Conservation (phyloP, 2,888 invertebrate species). For the Drosophila melanosoma region DNA sequence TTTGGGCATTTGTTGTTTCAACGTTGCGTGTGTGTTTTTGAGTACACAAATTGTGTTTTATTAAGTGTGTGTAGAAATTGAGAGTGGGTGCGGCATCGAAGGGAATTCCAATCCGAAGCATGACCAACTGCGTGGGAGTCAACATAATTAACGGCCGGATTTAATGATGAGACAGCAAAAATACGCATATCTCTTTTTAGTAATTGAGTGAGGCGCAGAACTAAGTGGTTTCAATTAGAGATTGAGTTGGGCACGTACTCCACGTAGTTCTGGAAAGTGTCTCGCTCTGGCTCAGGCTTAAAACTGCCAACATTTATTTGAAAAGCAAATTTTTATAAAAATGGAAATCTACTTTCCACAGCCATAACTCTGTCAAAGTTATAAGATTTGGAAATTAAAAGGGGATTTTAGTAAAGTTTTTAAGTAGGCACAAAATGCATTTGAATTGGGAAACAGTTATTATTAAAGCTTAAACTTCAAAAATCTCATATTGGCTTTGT, state of each 20-base stretch:
- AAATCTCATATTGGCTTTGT: background rate
- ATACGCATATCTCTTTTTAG: slow-evolving; percentile 32
- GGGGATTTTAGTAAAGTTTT: too few relatives aligned
- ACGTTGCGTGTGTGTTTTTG: slow-evolving; percentile 14
- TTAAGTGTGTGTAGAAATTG: slow-evolving; percentile 13
- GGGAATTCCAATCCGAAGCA: slow-evolving; percentile 33
- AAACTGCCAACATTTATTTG: slow-evolving; percentile 6
- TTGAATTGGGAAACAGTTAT: too few relatives aligned
- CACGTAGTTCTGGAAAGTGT: background rate
- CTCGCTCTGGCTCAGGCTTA: slow-evolving; percentile 20
- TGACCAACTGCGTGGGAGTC: slow-evolving; percentile 6
- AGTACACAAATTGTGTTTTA: slow-evolving; percentile 29
- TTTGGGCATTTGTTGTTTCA: slow-evolving; percentile 14
- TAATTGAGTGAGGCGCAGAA: slow-evolving; percentile 84
- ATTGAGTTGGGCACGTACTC: slow-evolving; percentile 72
- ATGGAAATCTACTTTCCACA: background rate
- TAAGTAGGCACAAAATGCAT: too few relatives aligned
- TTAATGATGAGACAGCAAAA: slow-evolving; percentile 22
- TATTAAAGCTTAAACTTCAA: too few relatives aligned
- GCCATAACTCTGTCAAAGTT: background rate
- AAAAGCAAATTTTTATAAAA: slow-evolving; percentile 6
- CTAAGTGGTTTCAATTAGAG: slow-evolving; percentile 86
- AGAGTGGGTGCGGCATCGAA: slow-evolving; percentile 15
- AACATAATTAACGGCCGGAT: slow-evolving; percentile 12
- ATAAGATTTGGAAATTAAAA: too few relatives aligned